Evolutionary conservation across 92 coral and sea anemone species (phyloP), one percentile per base, ranked within the genome.

Genomic region (Bergia sp.): DNA sequence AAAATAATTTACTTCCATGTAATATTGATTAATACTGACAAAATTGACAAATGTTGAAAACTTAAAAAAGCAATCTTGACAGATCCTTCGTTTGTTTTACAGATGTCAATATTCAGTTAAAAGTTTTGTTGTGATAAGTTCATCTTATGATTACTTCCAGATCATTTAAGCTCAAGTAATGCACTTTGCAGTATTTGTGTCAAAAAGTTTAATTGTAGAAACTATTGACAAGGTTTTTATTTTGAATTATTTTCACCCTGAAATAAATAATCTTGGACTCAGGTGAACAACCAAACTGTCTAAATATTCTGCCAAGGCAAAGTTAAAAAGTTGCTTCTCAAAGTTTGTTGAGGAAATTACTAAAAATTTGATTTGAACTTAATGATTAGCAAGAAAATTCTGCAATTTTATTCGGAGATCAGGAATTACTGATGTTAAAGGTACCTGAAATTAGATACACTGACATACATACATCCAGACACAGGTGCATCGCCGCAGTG

Each of bases 401-500:
- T n/a, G 37, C 3, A 16, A 73, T 37, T 29, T 4, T 37, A 73
- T 7, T 73, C 42, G 15, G 77, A 5, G 42, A 73, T 36, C 42
- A 29, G 42, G 37, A 73, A 15, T 73, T 73, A 73, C 15, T 73
- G 77, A 36, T 36, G 40, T 20, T 36, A 38, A 69, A 69, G 77
- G 20, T 73, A 73, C 77, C 77, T 73, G 77, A 73, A 73, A 73
- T 73, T 61, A 61, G 69, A 61, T 23, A 61, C 69, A 73, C 77
- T 38, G 42, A 73, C 77, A 73, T 73, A 73, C 77, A 73, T 73
- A 73, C 77, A 73, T 73, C 77, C 77, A 73, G 39, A 73, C 77
- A 73, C 77, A 73, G 77, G 77, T 73, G 39, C 41, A 73, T 36
- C 77, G 77, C 77, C 77, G 77, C 77, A 73, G 77, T 73, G 77